Evolutionary conservation across 2,113 vertebrate genomes (phyloP).

Genomic region (Nesospiza acunhae): DNA sequence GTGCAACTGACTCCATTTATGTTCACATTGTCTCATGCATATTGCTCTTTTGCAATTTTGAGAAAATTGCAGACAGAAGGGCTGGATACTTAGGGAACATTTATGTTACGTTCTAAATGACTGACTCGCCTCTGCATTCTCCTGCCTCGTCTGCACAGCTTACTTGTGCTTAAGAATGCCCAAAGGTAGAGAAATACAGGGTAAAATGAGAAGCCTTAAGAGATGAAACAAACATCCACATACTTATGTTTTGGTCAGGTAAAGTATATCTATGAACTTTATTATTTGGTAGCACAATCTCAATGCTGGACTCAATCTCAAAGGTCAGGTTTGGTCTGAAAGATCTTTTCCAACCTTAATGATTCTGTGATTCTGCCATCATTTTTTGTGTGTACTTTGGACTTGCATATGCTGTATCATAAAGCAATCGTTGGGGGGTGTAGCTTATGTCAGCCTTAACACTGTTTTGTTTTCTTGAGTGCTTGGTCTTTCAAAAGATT

Average conservation of each 20-base stretch:
- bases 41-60: background rate
- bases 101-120: background rate
- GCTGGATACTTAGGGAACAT: background rate
- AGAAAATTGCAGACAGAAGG: background rate
- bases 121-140: background rate
- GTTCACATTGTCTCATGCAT: rapidly evolving
- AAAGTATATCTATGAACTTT: background rate
- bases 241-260: background rate
- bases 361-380: background rate
- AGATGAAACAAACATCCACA: background rate
- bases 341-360: background rate
- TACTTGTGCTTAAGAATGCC: background rate
- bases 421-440: rapidly evolving
- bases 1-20: background rate
- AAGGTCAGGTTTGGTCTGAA: background rate
- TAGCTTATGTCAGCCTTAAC: background rate
- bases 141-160: background rate
- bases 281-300: rapidly evolving
- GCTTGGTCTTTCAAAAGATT: background rate
- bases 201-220: background rate
- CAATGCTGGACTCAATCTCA: background rate
- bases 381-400: background rate
- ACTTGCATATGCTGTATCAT: rapidly evolving
- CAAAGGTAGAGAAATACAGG: background rate
- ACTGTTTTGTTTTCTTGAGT: background rate